Evolutionary conservation across 2,888 invertebrate species (phyloP).

Genomic region (Tachystola acroxantha): DNA sequence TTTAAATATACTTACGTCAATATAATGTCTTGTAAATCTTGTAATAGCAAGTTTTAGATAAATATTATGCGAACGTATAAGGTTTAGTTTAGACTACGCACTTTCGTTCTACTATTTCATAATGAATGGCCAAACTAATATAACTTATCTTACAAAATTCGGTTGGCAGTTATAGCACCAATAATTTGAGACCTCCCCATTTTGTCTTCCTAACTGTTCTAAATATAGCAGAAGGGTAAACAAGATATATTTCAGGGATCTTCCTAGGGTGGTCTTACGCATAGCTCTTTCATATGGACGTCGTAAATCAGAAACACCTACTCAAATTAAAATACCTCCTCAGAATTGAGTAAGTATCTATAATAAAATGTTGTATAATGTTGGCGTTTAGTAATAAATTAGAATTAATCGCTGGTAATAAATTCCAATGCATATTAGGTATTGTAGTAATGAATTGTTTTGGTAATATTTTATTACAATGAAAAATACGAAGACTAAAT

Average conservation of each 20-base stretch:
- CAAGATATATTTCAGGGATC: conserved; percentile 13
- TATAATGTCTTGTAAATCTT: no score
- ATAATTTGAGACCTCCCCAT: conserved; percentile 18
- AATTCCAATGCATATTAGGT: conserved; percentile 1
- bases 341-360: conserved; percentile 28
- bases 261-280: conserved; percentile 39
- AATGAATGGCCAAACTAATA: conserved; percentile 45
- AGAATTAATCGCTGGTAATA: conserved; percentile 34
- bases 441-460: no score
- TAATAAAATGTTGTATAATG: conserved; percentile 6
- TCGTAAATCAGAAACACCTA: conserved; percentile 58
- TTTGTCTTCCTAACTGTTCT: conserved; percentile 10
- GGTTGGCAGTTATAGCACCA: conserved; percentile 28
- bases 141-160: conserved; percentile 36
- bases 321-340: conserved; percentile 57
- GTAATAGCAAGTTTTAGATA: no score
- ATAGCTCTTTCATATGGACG: conserved; percentile 58
- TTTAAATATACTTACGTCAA: no score
- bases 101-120: conserved; percentile 25
- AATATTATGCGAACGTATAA: no score
- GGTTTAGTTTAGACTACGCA: conserved; percentile 38
- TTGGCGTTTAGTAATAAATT: conserved; percentile 39
- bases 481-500: no score
- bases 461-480: no score
- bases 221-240: conserved; percentile 6